These are phyloP conservation scores for Chiridota heheva DNA, from an alignment of 35 echinoderm and acorn worm genomes.

Conservation along the genomic window DNA sequence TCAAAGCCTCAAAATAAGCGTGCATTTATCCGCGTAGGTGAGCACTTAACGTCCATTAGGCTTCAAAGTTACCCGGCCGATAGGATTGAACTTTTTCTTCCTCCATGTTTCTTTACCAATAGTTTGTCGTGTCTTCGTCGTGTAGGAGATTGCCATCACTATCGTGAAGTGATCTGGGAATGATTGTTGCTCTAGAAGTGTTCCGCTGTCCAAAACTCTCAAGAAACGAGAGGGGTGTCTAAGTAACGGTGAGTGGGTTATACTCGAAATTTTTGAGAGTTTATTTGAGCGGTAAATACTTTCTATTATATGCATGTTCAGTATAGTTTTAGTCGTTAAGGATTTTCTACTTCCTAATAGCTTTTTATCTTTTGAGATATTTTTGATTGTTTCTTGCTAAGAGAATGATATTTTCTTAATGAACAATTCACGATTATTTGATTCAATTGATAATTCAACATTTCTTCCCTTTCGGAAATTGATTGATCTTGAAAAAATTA, in stretches of 20 bases:
- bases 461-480: no score
- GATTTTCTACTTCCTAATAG: no score
- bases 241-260: constrained; percentile 47
- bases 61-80: constrained; percentile 34
- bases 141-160: constrained; percentile 26
- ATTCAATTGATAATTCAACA: no score
- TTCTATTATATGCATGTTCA: background rate
- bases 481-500: no score
- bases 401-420: no score
- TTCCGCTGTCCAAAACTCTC: constrained; percentile 48
- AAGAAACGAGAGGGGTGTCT: constrained; percentile 44
- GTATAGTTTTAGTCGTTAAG: no score
- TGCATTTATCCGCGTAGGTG: constrained; percentile 25
- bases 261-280: constrained; percentile 49
- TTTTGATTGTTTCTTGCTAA: no score
- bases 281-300: constrained; percentile 62
- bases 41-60: constrained; percentile 49
- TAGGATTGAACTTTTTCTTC: constrained; percentile 25
- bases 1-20: constrained; percentile 12
- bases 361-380: background rate
- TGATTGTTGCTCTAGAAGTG: constrained; percentile 44
- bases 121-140: constrained; percentile 18
- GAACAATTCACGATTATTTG: no score
- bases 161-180: constrained; percentile 8
- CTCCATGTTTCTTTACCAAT: constrained; percentile 10